Percentiles rank a stretch among this genome's conserved stretches.
phyloP scores from a whole-genome alignment of 2,113 vertebrate genomes.

The Ptychochromis oligacanthus region DNA sequence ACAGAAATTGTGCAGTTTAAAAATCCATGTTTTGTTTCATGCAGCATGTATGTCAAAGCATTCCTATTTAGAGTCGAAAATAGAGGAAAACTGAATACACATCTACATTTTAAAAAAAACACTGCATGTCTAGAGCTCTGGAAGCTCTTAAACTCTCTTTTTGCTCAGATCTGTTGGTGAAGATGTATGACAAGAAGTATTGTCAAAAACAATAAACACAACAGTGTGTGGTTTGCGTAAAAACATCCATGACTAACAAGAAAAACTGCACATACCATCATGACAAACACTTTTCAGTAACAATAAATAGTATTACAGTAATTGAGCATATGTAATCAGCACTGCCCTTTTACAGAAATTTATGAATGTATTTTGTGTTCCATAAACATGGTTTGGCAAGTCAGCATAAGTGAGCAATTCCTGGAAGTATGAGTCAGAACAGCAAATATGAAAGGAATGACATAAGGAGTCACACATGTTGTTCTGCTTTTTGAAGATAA shows the following conservation, averaged over 20 bases:
- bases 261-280: not conserved
- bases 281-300: not conserved
- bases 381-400: not conserved
- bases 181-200: no score
- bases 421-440: not conserved
- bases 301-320: not conserved
- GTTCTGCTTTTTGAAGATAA: not conserved
- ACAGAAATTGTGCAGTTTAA: no score
- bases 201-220: not conserved
- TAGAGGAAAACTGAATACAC: fast-evolving
- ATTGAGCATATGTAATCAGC: not conserved
- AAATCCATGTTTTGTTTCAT: not conserved
- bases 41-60: not conserved
- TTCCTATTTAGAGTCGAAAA: not conserved
- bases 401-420: not conserved
- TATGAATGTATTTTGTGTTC: not conserved
- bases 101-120: not conserved
- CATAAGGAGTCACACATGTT: not conserved
- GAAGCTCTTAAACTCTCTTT: not conserved
- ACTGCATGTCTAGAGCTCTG: no score
- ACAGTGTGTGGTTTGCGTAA: not conserved
- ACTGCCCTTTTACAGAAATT: not conserved
- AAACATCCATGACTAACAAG: not conserved
- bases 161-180: not conserved
- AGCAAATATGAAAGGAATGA: not conserved